Base-by-base conservation (phyloP, 2,797 vertebrate genomes). In the Anolis apletophallus region DNA sequence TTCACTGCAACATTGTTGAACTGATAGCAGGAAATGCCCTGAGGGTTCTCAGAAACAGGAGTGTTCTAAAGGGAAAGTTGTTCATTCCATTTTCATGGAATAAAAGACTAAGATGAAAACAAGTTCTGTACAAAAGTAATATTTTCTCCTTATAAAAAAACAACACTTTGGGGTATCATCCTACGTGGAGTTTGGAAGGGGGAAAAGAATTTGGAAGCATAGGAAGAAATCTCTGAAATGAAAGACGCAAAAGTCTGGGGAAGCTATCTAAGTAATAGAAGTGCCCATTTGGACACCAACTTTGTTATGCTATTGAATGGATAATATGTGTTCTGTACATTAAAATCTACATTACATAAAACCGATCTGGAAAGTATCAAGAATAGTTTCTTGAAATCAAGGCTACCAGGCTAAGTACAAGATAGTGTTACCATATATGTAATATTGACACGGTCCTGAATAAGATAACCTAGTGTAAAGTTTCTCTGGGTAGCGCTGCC, bases 21-120 rank as follows among this genome's bases (percentile, higher is more conserved):
- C 40, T 59, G 74, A 78, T 59, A 71, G 29, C 9, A 40, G 46
- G 19, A 71, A 71, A 54, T 72, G 34, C 67, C 67, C 29, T 73
- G 13, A 74, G n/a, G 21, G 71, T 64, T 86, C 69, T 55, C 59
- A 71, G 57, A 59, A 87, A 54, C 52, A 72, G 67, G n/a, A 21
- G 32, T 72, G 36, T 26, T 67, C n/a, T 64, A 78, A 71, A 55
- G 21, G 73, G 64, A 83, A 87, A 86, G 71, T 34, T 75, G 36
- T 80, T 75, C 55, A 81, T 81, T 83, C 73, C 10, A 8, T 83
- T 83, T 77, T 85, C 76, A 54, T 29, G 64, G 68, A 29, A 72
- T 78, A n/a, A 83, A 54, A 83, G 68, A 59, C 55, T 79, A 78
- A 75, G 46, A 71, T 52, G 2, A 69, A 72, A 55, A 54, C n/a